These are phyloP conservation scores for Tychaedon coryphoeus DNA, from an alignment of 2,113 vertebrate species.

Conservation along the genomic window DNA sequence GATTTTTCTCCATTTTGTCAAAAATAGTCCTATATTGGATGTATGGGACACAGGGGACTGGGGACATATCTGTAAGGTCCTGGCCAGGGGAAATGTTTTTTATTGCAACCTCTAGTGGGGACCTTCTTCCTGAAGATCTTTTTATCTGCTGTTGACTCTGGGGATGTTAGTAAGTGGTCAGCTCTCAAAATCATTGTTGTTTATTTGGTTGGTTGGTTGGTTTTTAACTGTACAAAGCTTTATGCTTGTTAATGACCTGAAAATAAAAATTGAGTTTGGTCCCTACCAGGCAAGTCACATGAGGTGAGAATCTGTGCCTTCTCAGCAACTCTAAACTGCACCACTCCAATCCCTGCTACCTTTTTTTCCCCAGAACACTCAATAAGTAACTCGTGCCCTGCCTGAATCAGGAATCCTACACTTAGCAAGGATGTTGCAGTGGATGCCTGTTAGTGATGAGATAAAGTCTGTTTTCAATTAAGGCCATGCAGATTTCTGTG, in stretches of 20 bases:
- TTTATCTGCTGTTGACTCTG: background rate
- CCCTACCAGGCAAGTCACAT: background rate
- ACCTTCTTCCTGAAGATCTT: background rate
- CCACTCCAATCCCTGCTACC: background rate
- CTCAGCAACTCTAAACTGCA: background rate
- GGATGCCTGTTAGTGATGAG: no score
- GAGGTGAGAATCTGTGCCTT: background rate
- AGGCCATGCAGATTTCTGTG: background rate
- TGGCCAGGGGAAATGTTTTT: background rate
- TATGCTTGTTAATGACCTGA: background rate
- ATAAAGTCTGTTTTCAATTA: background rate
- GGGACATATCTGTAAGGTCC: background rate
- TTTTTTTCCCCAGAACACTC: background rate
- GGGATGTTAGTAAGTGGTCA: background rate
- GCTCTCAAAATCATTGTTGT: background rate
- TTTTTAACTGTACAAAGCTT: background rate
- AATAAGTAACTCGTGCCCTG: background rate
- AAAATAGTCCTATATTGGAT: background rate
- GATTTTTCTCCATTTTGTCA: background rate
- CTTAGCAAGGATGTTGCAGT: background rate
- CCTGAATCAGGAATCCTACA: accelerated
- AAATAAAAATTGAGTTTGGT: background rate
- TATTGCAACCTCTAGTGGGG: background rate
- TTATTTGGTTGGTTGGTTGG: background rate
- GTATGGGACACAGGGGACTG: background rate